Base-by-base conservation (phyloP, 2,113 vertebrate species). In the Azemiops feae region DNA sequence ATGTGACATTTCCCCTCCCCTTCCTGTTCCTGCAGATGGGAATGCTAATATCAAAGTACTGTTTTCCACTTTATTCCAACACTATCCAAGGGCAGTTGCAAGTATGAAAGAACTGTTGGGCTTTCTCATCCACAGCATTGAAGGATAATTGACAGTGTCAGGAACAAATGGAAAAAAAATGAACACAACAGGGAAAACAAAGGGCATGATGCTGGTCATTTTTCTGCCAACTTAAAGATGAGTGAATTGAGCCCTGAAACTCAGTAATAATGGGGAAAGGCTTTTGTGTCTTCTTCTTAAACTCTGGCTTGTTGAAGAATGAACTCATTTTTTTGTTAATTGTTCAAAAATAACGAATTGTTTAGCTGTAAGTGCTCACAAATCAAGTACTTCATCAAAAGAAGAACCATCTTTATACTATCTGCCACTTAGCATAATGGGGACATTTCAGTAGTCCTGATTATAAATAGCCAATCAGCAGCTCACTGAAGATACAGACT, bases 371-470 rank as follows among this genome's bases (percentile, higher is more conserved):
- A 95, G 96, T 39, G 34, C 47, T 55, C 52, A n/a, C 11, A 52
- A 30, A 53, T 52, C 11, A 93, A 94, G 93, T 95, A 93, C 55
- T 18, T 53, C 39, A 47, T 92, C 47, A 16, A 90, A 96, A 94
- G 91, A 95, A 52, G 91, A 60, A 23, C 6, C 69, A 39, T 2
- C 47, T 47, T 96, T 94, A 95, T 97, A 97, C 94, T 95, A 97
- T 93, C 93, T 89, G 18, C 14, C 86, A 91, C 3, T 69, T 94
- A 94, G 94, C 95, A 91, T 93, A 96, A 91, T n/a, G 57, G 58
- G 91, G 93, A 95, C 91, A 94, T 93, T 43, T 45, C 96, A 96
- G 92, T 94, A 96, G 86, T 54, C 90, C 89, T 93, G 90, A 89
- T 39, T 95, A 93, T 81, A 96, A 92, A 89, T 95, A 93, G 88